Evolutionary conservation across 2,888 invertebrate species (phyloP).

Genomic region (Pammene fasciana): DNA sequence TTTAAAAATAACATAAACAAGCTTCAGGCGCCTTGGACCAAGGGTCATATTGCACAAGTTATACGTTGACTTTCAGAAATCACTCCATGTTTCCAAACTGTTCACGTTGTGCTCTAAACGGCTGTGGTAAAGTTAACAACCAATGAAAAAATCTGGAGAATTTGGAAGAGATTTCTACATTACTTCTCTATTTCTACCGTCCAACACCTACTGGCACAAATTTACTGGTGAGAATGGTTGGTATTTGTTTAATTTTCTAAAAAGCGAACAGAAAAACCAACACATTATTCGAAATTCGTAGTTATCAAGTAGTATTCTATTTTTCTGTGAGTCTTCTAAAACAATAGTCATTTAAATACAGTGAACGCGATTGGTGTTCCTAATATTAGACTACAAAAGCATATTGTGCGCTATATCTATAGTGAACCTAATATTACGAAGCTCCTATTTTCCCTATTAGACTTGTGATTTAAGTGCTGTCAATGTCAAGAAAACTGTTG

Average conservation of each 20-base stretch:
- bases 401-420: constrained; percentile 2
- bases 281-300: too few species aligned
- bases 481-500: not conserved
- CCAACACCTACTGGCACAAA: not conserved
- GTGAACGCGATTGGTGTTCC: not conserved
- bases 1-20: too few species aligned
- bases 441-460: not conserved
- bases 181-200: constrained; percentile 1
- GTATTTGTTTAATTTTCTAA: too few species aligned
- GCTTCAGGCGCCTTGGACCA: not conserved
- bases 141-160: constrained; percentile 59
- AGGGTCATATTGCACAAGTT: not conserved
- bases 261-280: too few species aligned
- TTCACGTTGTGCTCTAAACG: constrained; percentile 39
- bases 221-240: not conserved
- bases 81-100: constrained; percentile 8
- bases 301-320: too few species aligned
- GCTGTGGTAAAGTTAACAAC: constrained; percentile 41
- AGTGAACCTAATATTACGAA: constrained; percentile 2
- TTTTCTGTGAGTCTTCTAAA: too few species aligned
- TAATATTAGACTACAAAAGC: constrained; percentile 8
- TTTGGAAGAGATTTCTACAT: constrained; percentile 61
- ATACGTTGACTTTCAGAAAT: not conserved
- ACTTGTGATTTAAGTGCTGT: not conserved
- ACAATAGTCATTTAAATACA: too few species aligned